Evolutionary conservation across 2,888 invertebrate genomes (phyloP).

Genomic region (Idaea dimidiata): DNA sequence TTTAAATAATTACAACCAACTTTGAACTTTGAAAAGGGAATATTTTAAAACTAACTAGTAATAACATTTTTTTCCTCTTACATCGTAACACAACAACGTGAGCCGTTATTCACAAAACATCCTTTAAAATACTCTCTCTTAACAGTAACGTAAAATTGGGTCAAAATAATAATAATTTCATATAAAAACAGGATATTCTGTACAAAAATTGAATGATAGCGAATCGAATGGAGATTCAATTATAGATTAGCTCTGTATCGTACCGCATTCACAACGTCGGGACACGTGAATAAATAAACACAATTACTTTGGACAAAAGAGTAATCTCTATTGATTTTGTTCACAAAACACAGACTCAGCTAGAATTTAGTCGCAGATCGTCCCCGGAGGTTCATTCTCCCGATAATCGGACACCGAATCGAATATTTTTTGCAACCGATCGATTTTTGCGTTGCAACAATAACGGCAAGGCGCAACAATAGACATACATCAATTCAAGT

Average conservation of each 20-base stretch:
- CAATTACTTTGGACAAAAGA: conserved; percentile 73
- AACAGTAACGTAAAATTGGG: conserved; percentile 26
- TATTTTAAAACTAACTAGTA: no score
- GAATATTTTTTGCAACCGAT: conserved; percentile 52
- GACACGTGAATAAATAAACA: conserved; percentile 80
- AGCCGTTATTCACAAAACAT: not conserved
- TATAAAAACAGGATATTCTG: conserved; percentile 41
- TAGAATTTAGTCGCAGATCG: conserved; percentile 55
- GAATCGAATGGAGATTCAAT: conserved; percentile 77
- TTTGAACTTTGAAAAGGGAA: no score
- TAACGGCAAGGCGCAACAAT: conserved; percentile 67
- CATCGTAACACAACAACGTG: conserved; percentile 6
- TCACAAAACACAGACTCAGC: conserved; percentile 56
- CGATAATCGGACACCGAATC: conserved; percentile 61
- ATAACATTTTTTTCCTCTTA: conserved; percentile 10
- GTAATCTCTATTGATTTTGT: conserved; percentile 73
- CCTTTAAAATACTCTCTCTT: not conserved
- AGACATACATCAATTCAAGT: conserved; percentile 77
- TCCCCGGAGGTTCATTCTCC: conserved; percentile 57
- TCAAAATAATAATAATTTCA: conserved; percentile 32
- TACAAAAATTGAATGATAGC: conserved; percentile 65
- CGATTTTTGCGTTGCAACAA: conserved; percentile 68
- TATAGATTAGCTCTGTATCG: conserved; percentile 76
- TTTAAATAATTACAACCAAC: no score
- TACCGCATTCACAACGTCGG: conserved; percentile 71